Conservation (phyloP, 2,888 invertebrate genomes). For the Chalcis sispes region DNA sequence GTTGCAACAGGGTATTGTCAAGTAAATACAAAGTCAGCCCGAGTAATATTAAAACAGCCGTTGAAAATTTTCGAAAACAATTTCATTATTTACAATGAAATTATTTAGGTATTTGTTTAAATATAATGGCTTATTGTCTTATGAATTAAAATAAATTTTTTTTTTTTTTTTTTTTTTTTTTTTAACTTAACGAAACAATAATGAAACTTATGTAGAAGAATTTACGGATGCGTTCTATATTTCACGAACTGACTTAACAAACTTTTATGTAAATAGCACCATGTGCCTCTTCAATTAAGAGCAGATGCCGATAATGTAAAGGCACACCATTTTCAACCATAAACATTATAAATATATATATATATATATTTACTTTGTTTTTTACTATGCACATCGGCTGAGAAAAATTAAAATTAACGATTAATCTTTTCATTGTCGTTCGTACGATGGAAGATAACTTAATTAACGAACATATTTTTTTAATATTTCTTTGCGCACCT, state of each 20-base stretch:
- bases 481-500: conserved; percentile 23
- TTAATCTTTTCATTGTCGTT: conserved; percentile 33
- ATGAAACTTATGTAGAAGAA: neutral
- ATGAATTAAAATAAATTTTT: no score
- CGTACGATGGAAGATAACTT: conserved; percentile 50
- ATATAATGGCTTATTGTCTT: no score
- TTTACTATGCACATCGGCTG: neutral
- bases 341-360: conserved; percentile 34
- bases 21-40: conserved; percentile 52
- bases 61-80: conserved; percentile 16
- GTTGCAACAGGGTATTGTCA: conserved; percentile 52
- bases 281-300: conserved; percentile 46
- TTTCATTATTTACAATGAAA: neutral
- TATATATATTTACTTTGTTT: conserved; percentile 7
- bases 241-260: conserved; percentile 54
- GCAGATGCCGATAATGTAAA: conserved; percentile 48
- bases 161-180: no score
- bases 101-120: neutral
- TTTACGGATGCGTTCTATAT: conserved; percentile 37
- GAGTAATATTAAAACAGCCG: conserved; percentile 43
- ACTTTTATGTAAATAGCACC: conserved; percentile 52
- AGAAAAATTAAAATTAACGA: conserved; percentile 19
- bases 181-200: neutral
- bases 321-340: conserved; percentile 54
- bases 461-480: conserved; percentile 39